These are phyloP conservation scores for Popillia japonica DNA, from an alignment of 1,140 invertebrate genomes.

Conservation along the genomic window DNA sequence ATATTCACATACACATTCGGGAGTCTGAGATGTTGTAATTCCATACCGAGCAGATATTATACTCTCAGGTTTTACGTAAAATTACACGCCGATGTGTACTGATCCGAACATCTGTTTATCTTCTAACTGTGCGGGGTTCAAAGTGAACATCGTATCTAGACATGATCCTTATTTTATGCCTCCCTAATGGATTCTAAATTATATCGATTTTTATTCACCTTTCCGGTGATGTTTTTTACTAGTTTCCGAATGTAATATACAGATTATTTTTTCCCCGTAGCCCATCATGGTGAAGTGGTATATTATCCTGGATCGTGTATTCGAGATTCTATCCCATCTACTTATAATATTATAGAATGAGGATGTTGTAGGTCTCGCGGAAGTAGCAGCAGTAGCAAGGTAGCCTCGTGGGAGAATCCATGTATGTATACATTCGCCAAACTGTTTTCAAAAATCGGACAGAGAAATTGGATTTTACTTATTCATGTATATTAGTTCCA, in stretches of 20 bases:
- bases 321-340: not conserved
- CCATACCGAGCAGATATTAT: too few relatives aligned
- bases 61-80: too few relatives aligned
- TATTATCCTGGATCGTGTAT: not conserved
- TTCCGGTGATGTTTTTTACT: not conserved
- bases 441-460: constrained; percentile 13
- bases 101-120: not conserved
- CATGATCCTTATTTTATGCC: not conserved
- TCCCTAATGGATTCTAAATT: not conserved
- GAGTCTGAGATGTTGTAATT: too few relatives aligned
- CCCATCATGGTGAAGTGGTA: not conserved
- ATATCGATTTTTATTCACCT: not conserved
- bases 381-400: not conserved
- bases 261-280: not conserved
- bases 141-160: not conserved
- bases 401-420: constrained; percentile 7
- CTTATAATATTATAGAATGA: not conserved
- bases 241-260: not conserved
- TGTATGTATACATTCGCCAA: not conserved
- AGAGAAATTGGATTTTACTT: constrained; percentile 34
- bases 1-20: too few relatives aligned
- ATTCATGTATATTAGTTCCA: constrained; percentile 28
- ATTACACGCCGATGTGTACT: too few relatives aligned
- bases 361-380: not conserved
- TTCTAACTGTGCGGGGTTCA: not conserved